Base-by-base conservation (phyloP, 1,140 invertebrate species). In the Papilio dardanus region DNA sequence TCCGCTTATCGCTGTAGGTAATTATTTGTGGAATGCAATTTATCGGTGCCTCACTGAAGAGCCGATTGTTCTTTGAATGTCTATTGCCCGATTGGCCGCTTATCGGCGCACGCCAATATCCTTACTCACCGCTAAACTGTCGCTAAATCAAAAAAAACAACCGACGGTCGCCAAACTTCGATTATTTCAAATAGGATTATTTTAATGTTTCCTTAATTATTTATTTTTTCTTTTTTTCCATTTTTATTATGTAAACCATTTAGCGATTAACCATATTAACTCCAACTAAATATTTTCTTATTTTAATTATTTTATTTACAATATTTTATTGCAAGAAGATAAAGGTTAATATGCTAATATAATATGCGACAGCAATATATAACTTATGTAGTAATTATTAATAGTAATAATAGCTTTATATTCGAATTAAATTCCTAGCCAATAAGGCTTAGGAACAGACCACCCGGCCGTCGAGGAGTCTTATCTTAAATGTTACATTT, bases 11-110 rank as follows among this genome's bases (percentile, higher is more conserved):
- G 79, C 65, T 78, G 75, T 80, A 66, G 76, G 82, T 83, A 87
- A 86, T 84, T 83, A 89, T 88, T 86, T 84, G 74, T 88, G 81
- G 83, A 90, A 90, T 90, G 76, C 76, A 76, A 74, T 80, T 83
- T 88, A 86, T 88, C 81, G 73, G 77, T 74, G 79, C 76, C 76
- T 80, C 77, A 69, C 77, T 79, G 71, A 81, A 66, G 76, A 81
- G 78, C 75, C 67, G 79, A 84, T 86, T 88, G 84, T 88, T 88
- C 82, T 85, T 79, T 84, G 50, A 75, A 83, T 88, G 87, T 89
- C 80, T 84, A 90, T 91, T 86, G 83, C 80, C 69, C 74, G 67
- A 90, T 91, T 86, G 83, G 80, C 69, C 74, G 67, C 85, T 83
- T 84, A 86, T 85, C 79, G 68, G 69, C 65, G 83, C 82, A 86